These are phyloP conservation scores for Morpho achilles DNA, from an alignment of 2,888 invertebrate species.

Conservation along the genomic window DNA sequence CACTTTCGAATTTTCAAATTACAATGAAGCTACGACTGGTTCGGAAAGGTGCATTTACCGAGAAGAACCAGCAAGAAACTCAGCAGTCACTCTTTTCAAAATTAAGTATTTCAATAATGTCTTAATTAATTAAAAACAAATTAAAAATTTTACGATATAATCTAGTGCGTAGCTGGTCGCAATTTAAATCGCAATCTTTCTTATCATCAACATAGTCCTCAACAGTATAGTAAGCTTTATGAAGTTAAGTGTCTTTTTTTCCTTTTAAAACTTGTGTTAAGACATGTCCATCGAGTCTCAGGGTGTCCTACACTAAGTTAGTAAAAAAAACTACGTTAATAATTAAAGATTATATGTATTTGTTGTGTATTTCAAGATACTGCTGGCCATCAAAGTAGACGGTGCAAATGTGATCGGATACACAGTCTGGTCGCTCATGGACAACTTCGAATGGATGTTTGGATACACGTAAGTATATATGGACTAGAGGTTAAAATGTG, in stretches of 20 bases:
- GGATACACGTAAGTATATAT: conserved; percentile 80
- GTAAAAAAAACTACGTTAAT: background rate
- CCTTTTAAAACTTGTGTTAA: background rate
- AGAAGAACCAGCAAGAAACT: too few species aligned
- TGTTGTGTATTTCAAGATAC: conserved; percentile 31
- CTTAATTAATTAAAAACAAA: too few species aligned
- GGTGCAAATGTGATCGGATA: conserved; percentile 81
- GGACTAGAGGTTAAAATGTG: background rate
- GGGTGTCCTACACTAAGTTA: background rate
- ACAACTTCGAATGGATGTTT: conserved; percentile 86
- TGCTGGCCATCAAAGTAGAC: conserved; percentile 57
- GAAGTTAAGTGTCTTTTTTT: background rate
- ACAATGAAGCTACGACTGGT: too few species aligned
- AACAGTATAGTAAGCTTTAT: background rate
- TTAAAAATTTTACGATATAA: too few species aligned
- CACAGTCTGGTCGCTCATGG: conserved; percentile 86
- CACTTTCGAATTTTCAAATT: too few species aligned
- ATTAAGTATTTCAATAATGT: too few species aligned
- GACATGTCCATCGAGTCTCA: background rate
- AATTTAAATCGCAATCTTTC: too few species aligned
- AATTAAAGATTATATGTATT: background rate
- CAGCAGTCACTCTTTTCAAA: too few species aligned
- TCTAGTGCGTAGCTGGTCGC: too few species aligned
- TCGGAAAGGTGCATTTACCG: too few species aligned
- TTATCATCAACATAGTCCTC: too few species aligned